Evolutionary conservation across 2,113 vertebrate genomes (phyloP), one percentile per base, ranked within the genome.

Genomic region (Halichoeres trimaculatus): DNA sequence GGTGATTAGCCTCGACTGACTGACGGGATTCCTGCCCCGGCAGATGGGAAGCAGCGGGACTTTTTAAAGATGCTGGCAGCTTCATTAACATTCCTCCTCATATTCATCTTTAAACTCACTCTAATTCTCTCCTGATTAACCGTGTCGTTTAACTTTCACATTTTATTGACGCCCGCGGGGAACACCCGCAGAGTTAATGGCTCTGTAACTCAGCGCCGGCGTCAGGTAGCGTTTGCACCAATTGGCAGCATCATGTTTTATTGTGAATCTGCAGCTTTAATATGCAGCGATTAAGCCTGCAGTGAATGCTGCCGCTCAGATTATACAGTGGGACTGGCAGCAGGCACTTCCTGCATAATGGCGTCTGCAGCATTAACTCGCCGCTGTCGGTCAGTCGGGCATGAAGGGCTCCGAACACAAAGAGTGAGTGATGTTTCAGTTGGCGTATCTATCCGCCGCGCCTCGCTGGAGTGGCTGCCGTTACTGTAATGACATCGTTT

Each of bases 401-500:
- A 12, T 83, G 80, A 86, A 86, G 84, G 70, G 40, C 80, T 77
- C 72, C 0, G 5, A 70, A 73, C 47, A 58, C 59, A 67, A 70
- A 51, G 70, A 60, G 16, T 52, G 75, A 76, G 34, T 47, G 79
- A 65, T 81, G 71, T 76, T 68, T 70, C 19, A 60, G 64, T 60
- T 35, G 10, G 17, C 11, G 11, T 56, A 72, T 62, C 67, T 38
- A 55, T 71, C 43, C 12, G 26, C 64, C 1, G 26, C 12, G n/a
- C 48, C 4, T 6, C 26, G 16, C 64, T 35, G 14, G 34, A 80
- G 40, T 48, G 61, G 40, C 65, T 30, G 43, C 67, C 57, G 35
- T 74, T 77, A 77, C 30, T 55, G 73, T 80, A 83, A 86, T 68
- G 84, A 80, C 77, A 81, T 81, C 53, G 4, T 75, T 83, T 86